Conservation (phyloP, 2,888 invertebrate genomes). For the Calameuta idolon region DNA sequence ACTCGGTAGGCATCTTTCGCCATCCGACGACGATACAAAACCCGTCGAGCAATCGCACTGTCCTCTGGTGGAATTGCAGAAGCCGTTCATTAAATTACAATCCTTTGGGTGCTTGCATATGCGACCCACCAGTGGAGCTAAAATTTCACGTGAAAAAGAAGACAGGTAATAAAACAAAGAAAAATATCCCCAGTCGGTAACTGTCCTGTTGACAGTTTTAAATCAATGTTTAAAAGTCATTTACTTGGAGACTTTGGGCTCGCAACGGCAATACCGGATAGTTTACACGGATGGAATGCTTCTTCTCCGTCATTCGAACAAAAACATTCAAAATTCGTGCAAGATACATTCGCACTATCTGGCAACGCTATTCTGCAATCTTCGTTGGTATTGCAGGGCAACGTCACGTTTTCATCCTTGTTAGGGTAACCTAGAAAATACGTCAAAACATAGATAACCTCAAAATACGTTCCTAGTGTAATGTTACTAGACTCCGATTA, state of each 20-base stretch:
- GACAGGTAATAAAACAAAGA: background rate
- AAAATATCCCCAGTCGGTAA: background rate
- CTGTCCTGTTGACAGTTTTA: background rate
- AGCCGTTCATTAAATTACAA: constrained; percentile 30
- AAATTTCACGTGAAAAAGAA: background rate
- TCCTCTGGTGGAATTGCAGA: constrained; percentile 40
- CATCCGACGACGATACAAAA: constrained; percentile 30
- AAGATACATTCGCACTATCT: background rate
- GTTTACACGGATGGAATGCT: background rate
- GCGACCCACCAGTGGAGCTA: constrained; percentile 22
- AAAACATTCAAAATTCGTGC: background rate
- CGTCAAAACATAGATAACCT: background rate
- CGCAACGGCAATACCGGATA: background rate
- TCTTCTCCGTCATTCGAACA: background rate
- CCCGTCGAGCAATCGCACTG: constrained; percentile 40
- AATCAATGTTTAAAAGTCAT: background rate
- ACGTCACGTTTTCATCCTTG: background rate
- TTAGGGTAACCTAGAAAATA: background rate
- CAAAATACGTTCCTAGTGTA: too few species aligned
- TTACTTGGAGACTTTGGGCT: background rate
- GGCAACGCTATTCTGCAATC: background rate
- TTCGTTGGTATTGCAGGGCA: rapidly evolving
- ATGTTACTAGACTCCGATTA: too few species aligned
- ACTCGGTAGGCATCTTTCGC: constrained; percentile 40
- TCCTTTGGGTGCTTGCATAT: constrained; percentile 36